Conservation (phyloP, 2,888 invertebrate genomes). For the Melikaiella ostensackeni region DNA sequence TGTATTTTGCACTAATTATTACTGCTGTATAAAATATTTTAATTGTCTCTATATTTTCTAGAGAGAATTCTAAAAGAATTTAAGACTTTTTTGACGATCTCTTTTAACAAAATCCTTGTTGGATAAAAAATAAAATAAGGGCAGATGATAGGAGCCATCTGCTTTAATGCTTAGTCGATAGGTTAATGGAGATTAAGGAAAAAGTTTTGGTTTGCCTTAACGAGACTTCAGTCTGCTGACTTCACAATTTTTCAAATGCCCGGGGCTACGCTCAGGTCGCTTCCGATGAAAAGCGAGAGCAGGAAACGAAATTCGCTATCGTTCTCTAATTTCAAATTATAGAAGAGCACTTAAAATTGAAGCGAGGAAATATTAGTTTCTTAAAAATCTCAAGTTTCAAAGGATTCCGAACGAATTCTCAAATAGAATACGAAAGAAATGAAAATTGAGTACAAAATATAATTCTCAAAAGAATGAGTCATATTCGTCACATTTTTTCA, state of each 20-base stretch:
- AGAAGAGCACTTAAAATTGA: not conserved
- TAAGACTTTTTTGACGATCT: not conserved
- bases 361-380: not conserved
- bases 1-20: too few relatives aligned
- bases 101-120: not conserved
- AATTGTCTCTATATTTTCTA: too few relatives aligned
- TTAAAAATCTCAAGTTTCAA: not conserved
- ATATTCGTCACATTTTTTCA: not conserved
- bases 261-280: slow-evolving; percentile 14
- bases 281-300: slow-evolving; percentile 36
- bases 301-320: slow-evolving; percentile 3
- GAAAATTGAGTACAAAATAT: not conserved
- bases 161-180: slow-evolving; percentile 22
- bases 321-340: not conserved
- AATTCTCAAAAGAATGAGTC: too few relatives aligned
- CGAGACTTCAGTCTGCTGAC: slow-evolving; percentile 28
- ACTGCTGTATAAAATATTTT: too few relatives aligned
- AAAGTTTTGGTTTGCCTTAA: slow-evolving; percentile 36
- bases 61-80: not conserved
- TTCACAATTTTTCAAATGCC: slow-evolving; percentile 32
- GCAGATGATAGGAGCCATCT: slow-evolving; percentile 5
- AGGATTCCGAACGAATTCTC: not conserved
- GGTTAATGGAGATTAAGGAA: slow-evolving; percentile 19
- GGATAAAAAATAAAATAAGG: not conserved
- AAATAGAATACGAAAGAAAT: not conserved